Conservation (phyloP, 2,888 invertebrate species). For the Latrodectus hesperus region DNA sequence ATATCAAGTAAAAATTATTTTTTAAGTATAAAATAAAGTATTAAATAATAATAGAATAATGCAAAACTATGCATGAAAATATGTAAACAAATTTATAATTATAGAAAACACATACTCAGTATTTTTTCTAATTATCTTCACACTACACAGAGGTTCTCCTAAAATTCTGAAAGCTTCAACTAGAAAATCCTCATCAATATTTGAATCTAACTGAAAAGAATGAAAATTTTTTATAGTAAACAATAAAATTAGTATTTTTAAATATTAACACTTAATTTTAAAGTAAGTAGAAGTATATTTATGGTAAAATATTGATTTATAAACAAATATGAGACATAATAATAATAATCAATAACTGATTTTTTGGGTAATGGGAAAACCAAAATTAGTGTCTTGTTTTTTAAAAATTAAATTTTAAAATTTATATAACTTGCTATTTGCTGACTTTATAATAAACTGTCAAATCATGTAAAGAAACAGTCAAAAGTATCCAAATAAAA, state of each 20-base stretch:
- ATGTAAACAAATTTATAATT: not conserved
- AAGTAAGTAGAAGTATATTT: not conserved
- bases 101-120: conserved; percentile 81
- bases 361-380: too few species aligned
- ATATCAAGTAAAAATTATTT: too few species aligned
- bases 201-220: conserved; percentile 74
- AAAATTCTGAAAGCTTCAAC: conserved; percentile 92
- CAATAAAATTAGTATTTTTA: not conserved
- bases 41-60: too few species aligned
- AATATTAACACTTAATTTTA: not conserved
- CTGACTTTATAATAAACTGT: too few species aligned
- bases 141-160: conserved; percentile 85
- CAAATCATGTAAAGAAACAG: too few species aligned
- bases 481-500: too few species aligned
- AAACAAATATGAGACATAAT: not conserved
- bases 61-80: not conserved
- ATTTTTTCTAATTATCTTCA: conserved; percentile 92
- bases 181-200: conserved; percentile 94
- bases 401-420: too few species aligned
- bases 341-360: not conserved
- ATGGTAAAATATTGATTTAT: not conserved
- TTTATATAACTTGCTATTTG: too few species aligned
- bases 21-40: not conserved
- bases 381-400: too few species aligned
- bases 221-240: not conserved